Conservation (phyloP, 2,797 vertebrate genomes). For the Babyrousa celebensis region DNA sequence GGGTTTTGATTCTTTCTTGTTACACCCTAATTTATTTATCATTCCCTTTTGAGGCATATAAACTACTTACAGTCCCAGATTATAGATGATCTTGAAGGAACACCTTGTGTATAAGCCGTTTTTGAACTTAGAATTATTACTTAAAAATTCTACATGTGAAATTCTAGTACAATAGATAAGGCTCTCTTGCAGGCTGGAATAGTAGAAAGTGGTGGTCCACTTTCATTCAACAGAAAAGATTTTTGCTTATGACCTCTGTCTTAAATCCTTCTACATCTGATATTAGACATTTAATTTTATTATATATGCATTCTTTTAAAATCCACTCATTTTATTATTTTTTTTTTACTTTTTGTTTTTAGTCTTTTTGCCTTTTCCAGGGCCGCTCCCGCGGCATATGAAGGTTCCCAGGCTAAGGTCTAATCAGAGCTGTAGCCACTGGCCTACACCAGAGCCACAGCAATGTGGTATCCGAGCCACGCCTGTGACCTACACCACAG, state of each 20-base stretch:
- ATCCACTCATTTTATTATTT: no score
- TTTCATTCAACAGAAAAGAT: background rate
- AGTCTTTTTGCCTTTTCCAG: no score
- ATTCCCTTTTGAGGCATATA: background rate
- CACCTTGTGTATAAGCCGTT: background rate
- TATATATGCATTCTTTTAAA: background rate
- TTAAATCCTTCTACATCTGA: background rate
- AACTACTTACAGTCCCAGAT: background rate
- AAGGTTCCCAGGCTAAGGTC: no score
- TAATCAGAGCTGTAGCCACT: no score
- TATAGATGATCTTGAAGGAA: background rate
- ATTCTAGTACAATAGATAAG: background rate
- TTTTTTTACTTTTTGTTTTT: no score
- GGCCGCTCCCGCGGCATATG: no score
- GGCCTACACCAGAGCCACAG: no score
- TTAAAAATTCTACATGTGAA: background rate
- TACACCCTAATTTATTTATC: background rate
- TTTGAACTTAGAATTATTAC: slow-evolving; percentile 43
- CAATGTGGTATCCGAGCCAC: no score
- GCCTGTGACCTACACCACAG: no score
- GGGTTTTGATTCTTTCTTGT: background rate
- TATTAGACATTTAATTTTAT: background rate
- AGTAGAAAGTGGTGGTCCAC: background rate
- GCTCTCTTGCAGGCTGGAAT: background rate
- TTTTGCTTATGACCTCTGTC: background rate